Evolutionary conservation across 2,888 invertebrate species (phyloP), one percentile per base, ranked within the genome.

Genomic region (Endomychus coccineus): DNA sequence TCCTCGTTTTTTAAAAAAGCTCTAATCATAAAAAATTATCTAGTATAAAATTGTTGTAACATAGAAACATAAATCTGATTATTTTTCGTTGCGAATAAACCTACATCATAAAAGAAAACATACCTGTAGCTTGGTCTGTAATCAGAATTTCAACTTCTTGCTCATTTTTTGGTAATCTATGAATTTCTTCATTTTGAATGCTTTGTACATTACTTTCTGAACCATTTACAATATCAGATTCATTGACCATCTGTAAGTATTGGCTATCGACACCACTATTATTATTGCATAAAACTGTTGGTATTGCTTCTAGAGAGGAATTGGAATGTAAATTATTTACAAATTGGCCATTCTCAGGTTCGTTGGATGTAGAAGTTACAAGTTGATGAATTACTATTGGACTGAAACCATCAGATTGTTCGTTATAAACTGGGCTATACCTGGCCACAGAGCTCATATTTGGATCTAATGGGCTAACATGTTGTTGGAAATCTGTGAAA

Each of bases 401-500:
- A 42, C 56, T 59, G 38, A 48, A 56, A 36, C 56, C 48, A 34
- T 48, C 54, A 23, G 55, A 43, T 13, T 56, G 40, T 17, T 61
- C 56, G 24, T 47, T 55, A 36, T 71, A 67, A 35, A 74, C 71
- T 48, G 75, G 75, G 44, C 78, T 78, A 52, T 80, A 80, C 54
- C 76, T 70, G 24, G 71, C 73, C 12, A 69, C 69, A 17, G 73
- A 73, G 57, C 73, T 71, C 66, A 75, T 69, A 52, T 73, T 76
- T 3, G 66, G 65, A 49, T 67, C 65, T 35, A 66, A 47, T 13
- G 64, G 60, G 38, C 62, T 64, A 4, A 65, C 63, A 45, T 64
- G 62, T 27, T 59, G 56, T 11, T 60, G 56, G 43, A 62, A 62
- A 44, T 63, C 48, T 5, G 43, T 42, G 24, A 45, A 52, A 12